phyloP scores from a whole-genome alignment of 2,797 vertebrate genomes.

The Pyrocephalus nanus region DNA sequence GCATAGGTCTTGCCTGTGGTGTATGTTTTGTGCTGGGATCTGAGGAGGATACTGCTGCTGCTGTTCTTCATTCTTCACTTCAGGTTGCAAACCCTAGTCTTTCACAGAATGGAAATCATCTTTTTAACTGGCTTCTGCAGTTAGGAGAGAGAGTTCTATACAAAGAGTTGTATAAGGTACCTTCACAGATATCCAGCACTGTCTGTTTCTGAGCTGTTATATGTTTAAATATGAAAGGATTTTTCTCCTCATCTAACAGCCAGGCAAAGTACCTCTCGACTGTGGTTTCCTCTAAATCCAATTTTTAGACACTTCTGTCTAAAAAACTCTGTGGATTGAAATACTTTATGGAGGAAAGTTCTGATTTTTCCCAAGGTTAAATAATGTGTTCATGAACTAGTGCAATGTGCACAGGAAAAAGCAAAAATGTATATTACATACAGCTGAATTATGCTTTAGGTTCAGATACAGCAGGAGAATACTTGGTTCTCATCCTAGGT shows the following conservation, averaged over 20 bases:
- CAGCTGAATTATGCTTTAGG: neutral
- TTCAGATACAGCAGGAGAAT: neutral
- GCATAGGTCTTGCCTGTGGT: neutral
- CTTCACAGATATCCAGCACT: neutral
- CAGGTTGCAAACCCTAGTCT: neutral
- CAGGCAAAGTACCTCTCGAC: neutral
- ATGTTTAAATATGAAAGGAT: neutral
- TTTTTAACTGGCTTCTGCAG: neutral
- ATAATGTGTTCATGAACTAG: neutral
- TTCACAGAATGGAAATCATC: neutral
- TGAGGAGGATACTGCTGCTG: neutral
- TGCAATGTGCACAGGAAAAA: neutral
- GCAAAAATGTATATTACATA: fast-evolving
- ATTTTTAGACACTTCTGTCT: neutral
- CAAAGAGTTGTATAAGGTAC: neutral
- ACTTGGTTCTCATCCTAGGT: neutral
- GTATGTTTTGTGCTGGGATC: neutral
- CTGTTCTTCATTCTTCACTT: neutral
- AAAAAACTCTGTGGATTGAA: neutral
- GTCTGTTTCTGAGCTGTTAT: neutral
- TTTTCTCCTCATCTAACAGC: neutral
- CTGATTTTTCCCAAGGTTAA: neutral
- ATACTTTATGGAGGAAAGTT: neutral
- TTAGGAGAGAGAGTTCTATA: neutral
- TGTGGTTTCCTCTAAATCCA: neutral